Conservation (phyloP, 1,140 invertebrate genomes). For the Mercenaria mercenaria region DNA sequence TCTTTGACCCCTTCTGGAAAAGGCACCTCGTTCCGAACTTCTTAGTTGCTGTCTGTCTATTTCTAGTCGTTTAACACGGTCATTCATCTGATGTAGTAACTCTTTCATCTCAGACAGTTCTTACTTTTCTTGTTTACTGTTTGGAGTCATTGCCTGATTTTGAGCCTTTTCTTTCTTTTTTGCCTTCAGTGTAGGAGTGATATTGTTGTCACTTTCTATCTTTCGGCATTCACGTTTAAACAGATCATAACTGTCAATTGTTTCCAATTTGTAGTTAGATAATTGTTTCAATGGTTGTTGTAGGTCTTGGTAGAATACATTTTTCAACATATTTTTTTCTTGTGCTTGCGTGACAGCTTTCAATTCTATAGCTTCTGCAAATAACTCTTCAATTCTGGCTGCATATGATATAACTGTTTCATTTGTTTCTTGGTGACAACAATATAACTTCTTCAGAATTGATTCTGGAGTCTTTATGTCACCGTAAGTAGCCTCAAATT, state of each 20-base stretch:
- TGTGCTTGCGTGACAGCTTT: neutral
- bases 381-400: neutral
- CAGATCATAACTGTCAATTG: neutral
- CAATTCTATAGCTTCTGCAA: neutral
- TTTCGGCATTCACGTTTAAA: neutral
- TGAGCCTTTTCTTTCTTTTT: neutral
- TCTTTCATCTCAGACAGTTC: neutral
- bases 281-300: neutral
- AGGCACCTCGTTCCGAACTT: neutral
- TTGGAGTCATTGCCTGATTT: neutral
- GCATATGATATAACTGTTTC: neutral
- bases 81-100: neutral
- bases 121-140: no score
- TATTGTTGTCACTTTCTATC: neutral
- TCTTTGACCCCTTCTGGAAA: no score
- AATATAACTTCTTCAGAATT: neutral
- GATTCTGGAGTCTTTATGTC: neutral
- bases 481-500: neutral
- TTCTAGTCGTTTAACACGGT: neutral
- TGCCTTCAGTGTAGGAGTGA: neutral
- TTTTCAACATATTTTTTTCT: neutral
- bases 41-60: neutral
- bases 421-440: neutral
- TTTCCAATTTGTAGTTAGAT: neutral
- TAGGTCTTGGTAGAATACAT: neutral